Base-by-base conservation (phyloP, 2,113 vertebrate species). In the Aegotheles bennettii region DNA sequence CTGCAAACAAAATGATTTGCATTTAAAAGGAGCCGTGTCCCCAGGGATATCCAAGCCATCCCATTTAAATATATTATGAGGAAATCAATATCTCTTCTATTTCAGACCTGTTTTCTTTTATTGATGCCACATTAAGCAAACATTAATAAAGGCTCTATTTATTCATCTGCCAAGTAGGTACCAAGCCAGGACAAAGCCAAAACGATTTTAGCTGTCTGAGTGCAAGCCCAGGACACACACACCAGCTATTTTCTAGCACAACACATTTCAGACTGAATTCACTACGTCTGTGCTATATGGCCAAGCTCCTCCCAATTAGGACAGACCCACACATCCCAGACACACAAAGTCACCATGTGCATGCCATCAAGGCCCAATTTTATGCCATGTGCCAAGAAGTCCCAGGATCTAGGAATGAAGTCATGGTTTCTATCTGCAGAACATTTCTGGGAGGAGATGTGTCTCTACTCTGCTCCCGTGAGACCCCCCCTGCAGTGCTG, bases 1-100 rank as follows among this genome's bases (percentile, higher is more conserved):
- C 64, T 75, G 47, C 56, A 84, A 84, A 87, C 71, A 84, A 78
- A 81, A 63, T 16, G 0, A 95, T 91, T 78, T 84, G 60, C 60
- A 91, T 79, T 94, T 89, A 69, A 94, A 90, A 95, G 69, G 18
- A 81, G 60, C 54, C 50, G 26, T 0, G 14, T 59, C 86, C 73
- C 38, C 81, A 81, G 69, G 25, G 54, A 86, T 50, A 84, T 16
- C 51, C 68, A 78, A 33, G 38, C 26, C 25, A 59, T 84, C 14
- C 29, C 26, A 48, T 67, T 87, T 45, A 18, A 93, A 91, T 78
- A 57, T 7, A 48, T 69, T 89, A 84, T 50, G 87, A 78, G n/a
- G 71, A 81, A 68, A 9, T 3, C 60, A 63, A 63, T 71, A 68
- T 87, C 25, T 59, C 54, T 59, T 57, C 65, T 63, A 18, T 81